Percentiles rank a stretch among this genome's conserved stretches.
Conservation (phyloP, 2,888 invertebrate genomes). For the Aporophyla lueneburgensis region DNA sequence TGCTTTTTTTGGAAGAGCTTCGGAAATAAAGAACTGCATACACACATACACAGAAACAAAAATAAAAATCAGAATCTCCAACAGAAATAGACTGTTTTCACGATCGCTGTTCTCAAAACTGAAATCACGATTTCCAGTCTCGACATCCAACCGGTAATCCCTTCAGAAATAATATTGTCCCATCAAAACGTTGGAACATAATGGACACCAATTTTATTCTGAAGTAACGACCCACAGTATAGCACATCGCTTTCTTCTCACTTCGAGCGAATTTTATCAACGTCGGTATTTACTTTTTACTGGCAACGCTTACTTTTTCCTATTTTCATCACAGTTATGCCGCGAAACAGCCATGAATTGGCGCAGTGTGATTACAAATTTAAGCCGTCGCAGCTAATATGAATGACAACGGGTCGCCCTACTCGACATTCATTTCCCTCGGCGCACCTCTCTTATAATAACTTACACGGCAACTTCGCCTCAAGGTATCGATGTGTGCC, state of each 20-base stretch:
- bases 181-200: constrained; percentile 70
- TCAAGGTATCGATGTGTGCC: constrained; percentile 83
- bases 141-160: constrained; percentile 55
- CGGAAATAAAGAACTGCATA: not conserved
- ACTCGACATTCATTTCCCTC: constrained; percentile 90
- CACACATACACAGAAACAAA: not conserved
- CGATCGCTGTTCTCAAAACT: constrained; percentile 8
- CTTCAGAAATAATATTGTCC: constrained; percentile 63
- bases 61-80: constrained; percentile 2
- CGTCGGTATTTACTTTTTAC: constrained; percentile 77
- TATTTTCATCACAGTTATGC: constrained; percentile 77
- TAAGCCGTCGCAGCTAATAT: constrained; percentile 90
- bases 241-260: constrained; percentile 73
- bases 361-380: constrained; percentile 89
- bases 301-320: constrained; percentile 76
- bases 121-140: constrained; percentile 40
- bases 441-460: constrained; percentile 90
- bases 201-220: constrained; percentile 72
- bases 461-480: constrained; percentile 88
- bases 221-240: constrained; percentile 71
- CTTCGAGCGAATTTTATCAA: constrained; percentile 76
- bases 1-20: constrained; percentile 10
- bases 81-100: not conserved
- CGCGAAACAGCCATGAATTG: constrained; percentile 82
- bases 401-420: constrained; percentile 90